Percentiles rank a stretch among this genome's conserved stretches.
Conservation (phyloP, 2,888 invertebrate genomes). For the Leptopilina myrica region DNA sequence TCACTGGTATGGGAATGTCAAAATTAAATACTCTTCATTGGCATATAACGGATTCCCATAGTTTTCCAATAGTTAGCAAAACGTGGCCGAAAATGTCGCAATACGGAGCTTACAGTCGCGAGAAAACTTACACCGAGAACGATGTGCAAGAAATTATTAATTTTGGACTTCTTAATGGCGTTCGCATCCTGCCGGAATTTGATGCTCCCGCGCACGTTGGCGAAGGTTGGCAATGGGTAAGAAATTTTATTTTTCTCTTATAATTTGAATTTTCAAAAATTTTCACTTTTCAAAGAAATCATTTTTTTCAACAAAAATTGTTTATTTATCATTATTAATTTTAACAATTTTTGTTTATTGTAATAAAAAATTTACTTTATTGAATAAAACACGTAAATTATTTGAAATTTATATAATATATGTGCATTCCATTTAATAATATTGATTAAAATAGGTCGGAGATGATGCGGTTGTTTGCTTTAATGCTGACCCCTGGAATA, state of each 20-base stretch:
- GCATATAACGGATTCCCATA: constrained; percentile 96
- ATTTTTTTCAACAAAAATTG: neutral
- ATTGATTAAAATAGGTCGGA: constrained; percentile 61
- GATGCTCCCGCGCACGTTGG: constrained; percentile 95
- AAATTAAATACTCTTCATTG: constrained; percentile 97
- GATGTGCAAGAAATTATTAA: constrained; percentile 80
- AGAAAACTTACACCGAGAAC: constrained; percentile 80
- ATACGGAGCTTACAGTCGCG: constrained; percentile 88
- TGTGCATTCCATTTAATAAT: too few species aligned
- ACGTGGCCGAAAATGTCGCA: constrained; percentile 85
- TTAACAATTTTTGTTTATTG: too few species aligned
- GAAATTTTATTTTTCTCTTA: neutral
- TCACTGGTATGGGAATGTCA: constrained; percentile 93
- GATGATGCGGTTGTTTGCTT: constrained; percentile 71
- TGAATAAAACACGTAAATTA: too few species aligned
- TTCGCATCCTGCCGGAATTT: constrained; percentile 93
- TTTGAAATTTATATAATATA: too few species aligned
- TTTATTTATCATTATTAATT: too few species aligned
- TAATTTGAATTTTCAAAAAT: neutral
- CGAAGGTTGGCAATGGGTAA: constrained; percentile 86
- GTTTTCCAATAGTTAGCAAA: constrained; percentile 91
- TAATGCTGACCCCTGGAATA: constrained; percentile 84
- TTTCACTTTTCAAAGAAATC: neutral
- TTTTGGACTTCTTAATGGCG: constrained; percentile 85
- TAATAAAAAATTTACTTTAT: too few species aligned